Base-by-base conservation (phyloP, 2,113 vertebrate species). In the Ancistrus triradiatus region DNA sequence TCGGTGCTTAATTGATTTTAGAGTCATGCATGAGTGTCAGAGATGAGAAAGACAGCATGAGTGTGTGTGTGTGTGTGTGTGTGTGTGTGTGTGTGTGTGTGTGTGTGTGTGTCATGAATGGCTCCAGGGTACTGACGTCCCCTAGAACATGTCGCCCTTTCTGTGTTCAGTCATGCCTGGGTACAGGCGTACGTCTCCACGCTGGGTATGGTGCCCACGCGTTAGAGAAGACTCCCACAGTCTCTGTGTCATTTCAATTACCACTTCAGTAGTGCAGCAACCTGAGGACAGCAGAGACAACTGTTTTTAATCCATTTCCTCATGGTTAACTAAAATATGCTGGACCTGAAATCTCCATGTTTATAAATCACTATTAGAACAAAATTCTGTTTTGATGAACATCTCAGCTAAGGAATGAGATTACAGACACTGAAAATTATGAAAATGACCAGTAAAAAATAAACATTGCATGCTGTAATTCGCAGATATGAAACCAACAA, bases 121-220 rank as follows among this genome's bases (percentile, higher is more conserved):
- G 86, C 84, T 83, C 71, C 59, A 48, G 81, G 86, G 84, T 82
- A 87, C 84, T 84, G 74, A 62, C 63, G 70, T 82, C 77, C 77
- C 68, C 64, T 24, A 60, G 74, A 78, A 77, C 74, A 57, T 50
- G 52, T 53, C 74, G 77, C 76, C 78, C 81, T 81, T 76, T 79
- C 72, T 74, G 75, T 58, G 78, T 35, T 78, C 50, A 64, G 65
- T 62, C 59, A 38, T 47, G 71, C 73, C 80, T 74, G 75, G 77
- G 82, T 59, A 63, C 75, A 77, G 81, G 79, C 72, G 18, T 15
- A 4, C 78, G 81, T 81, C 76, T 79, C 76, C 72, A 81, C 35
- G 73, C 84, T 79, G 78, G 74, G 83, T 80, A 71, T 76, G 81
- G 83, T 79, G 79, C 81, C 77, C 63, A 61, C 43, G 14, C 40